phyloP scores from a whole-genome alignment of 2,888 invertebrate genomes.

The Hetaerina titia region DNA sequence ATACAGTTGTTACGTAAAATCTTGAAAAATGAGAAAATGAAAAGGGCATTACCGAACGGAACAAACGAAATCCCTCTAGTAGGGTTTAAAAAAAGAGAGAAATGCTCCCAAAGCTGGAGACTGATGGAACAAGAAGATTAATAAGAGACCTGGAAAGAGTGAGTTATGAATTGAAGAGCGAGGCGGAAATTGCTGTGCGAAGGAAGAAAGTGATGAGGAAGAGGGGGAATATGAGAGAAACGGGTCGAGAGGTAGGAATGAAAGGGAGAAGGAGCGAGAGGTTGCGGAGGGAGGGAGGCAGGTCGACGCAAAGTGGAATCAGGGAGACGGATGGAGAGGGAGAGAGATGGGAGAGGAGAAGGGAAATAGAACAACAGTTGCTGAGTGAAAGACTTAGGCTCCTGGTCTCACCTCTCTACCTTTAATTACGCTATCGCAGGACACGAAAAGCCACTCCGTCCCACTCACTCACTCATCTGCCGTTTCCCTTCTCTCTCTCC shows the following conservation, averaged over 20 bases:
- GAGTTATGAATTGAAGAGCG: not conserved
- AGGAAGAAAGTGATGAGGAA: not conserved
- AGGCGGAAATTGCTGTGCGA: not conserved
- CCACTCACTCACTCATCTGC: conserved; percentile 53
- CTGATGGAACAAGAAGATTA: not conserved
- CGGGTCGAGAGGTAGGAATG: not conserved
- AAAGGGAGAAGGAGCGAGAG: not conserved
- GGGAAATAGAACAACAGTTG: conserved; percentile 42
- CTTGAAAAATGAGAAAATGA: not conserved
- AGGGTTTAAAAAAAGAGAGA: not conserved
- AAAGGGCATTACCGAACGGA: not conserved
- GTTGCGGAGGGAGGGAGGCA: not conserved
- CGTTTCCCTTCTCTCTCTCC: conserved; percentile 2
- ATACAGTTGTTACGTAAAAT: not conserved
- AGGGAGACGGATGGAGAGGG: not conserved
- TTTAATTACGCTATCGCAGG: conserved; percentile 68
- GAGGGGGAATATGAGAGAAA: not conserved
- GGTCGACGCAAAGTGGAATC: not conserved
- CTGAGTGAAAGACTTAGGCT: conserved; percentile 52
- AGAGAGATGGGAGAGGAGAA: not conserved
- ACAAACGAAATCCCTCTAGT: not conserved
- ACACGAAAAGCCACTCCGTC: conserved; percentile 68
- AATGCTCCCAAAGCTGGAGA: not conserved
- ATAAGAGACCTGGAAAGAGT: not conserved
- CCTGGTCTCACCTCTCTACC: conserved; percentile 59